Evolutionary conservation across 2,888 invertebrate species (phyloP).

Genomic region (Rhamnusium bicolor): DNA sequence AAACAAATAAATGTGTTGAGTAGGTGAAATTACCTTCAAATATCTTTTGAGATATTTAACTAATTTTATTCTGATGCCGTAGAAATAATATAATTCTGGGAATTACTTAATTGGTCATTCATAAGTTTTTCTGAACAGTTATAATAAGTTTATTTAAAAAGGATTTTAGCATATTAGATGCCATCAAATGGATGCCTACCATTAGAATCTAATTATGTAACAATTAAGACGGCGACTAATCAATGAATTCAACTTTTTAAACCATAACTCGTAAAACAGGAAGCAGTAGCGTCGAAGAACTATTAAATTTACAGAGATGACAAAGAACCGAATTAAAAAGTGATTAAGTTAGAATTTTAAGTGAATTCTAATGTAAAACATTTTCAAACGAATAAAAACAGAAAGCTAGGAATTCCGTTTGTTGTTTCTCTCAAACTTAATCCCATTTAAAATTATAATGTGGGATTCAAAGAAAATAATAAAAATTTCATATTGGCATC

Average conservation of each 20-base stretch:
- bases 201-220: slow-evolving; percentile 41
- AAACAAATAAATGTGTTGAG: neutral
- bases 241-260: slow-evolving; percentile 29
- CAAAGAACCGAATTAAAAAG: slow-evolving; percentile 65
- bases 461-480: slow-evolving; percentile 50
- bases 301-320: slow-evolving; percentile 58
- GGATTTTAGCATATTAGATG: slow-evolving; percentile 15
- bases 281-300: slow-evolving; percentile 51
- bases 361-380: slow-evolving; percentile 66
- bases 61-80: neutral
- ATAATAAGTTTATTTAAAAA: neutral
- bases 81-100: neutral
- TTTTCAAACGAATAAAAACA: slow-evolving; percentile 55
- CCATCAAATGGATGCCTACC: slow-evolving; percentile 27
- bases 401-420: slow-evolving; percentile 58
- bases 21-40: neutral
- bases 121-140: neutral
- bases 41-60: neutral
- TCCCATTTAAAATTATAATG: slow-evolving; percentile 61
- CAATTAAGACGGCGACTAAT: slow-evolving; percentile 39
- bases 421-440: slow-evolving; percentile 58
- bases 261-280: slow-evolving; percentile 55
- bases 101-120: slow-evolving; percentile 14
- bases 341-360: slow-evolving; percentile 66
- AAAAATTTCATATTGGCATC: slow-evolving; percentile 50